Conservation (phyloP, 1,140 invertebrate species). For the Drosophila chauvacae region DNA sequence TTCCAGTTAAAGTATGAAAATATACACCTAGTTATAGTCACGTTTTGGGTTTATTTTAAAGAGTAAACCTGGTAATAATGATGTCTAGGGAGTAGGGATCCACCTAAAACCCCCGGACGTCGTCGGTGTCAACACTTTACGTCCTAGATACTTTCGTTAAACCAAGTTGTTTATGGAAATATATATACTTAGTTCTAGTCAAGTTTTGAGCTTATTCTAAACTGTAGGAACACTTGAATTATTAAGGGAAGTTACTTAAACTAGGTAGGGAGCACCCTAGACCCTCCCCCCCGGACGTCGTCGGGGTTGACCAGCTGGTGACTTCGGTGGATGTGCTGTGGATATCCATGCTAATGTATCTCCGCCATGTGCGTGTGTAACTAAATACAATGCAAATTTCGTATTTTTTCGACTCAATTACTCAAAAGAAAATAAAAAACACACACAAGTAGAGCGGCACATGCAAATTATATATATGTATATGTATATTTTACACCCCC, state of each 20-base stretch:
- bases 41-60: not conserved
- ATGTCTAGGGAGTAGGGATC: too few species aligned
- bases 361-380: slow-evolving; percentile 73
- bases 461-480: slow-evolving; percentile 57
- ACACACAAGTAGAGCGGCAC: slow-evolving; percentile 22
- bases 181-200: not conserved
- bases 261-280: not conserved
- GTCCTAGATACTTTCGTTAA: not conserved
- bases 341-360: slow-evolving; percentile 43
- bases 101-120: not conserved
- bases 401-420: slow-evolving; percentile 63
- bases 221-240: not conserved
- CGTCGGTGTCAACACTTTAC: not conserved
- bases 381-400: slow-evolving; percentile 82
- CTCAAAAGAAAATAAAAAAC: slow-evolving; percentile 56
- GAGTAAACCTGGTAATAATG: too few species aligned
- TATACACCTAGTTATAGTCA: not conserved
- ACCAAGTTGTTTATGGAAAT: not conserved
- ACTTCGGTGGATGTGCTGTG: slow-evolving; percentile 5
- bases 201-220: not conserved
- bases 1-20: not conserved
- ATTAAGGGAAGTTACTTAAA: not conserved
- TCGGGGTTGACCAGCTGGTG: slow-evolving; percentile 7
- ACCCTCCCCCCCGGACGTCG: not conserved
- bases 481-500: slow-evolving; percentile 68